phyloP scores from a whole-genome alignment of 2,113 vertebrate species.

The Pseudorhombus dupliciocellatus region DNA sequence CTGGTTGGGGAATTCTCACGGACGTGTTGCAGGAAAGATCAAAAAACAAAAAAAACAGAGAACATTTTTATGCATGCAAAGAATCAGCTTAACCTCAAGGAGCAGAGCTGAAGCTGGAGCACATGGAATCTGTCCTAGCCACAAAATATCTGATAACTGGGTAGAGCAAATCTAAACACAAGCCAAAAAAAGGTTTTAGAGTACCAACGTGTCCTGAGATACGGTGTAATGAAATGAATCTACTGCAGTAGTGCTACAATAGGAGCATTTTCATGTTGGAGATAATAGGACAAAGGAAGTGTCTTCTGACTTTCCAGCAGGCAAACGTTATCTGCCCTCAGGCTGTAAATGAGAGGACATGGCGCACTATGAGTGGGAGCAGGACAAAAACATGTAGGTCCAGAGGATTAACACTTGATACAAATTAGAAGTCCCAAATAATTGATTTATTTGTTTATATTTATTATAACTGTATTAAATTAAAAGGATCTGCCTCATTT shows the following conservation, averaged over 20 bases:
- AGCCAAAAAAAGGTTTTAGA: too few species aligned
- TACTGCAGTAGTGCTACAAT: not conserved
- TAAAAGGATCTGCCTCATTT: not conserved
- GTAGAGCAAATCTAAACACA: too few species aligned
- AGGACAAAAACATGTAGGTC: not conserved
- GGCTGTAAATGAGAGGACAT: not conserved
- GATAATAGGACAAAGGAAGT: not conserved
- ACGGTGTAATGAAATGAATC: slow-evolving; percentile 18
- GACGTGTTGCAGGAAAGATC: too few species aligned
- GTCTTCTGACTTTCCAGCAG: not conserved
- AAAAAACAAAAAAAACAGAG: too few species aligned
- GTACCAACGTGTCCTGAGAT: too few species aligned
- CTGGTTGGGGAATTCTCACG: too few species aligned
- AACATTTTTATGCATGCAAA: too few species aligned
- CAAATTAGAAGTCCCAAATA: too few species aligned
- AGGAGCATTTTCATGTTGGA: slow-evolving; percentile 9
- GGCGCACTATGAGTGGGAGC: slow-evolving; percentile 8
- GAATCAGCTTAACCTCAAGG: too few species aligned
- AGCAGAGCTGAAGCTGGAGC: too few species aligned
- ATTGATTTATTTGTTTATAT: not conserved
- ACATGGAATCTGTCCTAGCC: too few species aligned
- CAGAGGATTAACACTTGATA: not conserved
- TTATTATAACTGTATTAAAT: not conserved
- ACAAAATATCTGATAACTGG: too few species aligned
- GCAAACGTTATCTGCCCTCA: slow-evolving; percentile 14